These are phyloP conservation scores for Myiozetetes cayanensis DNA, from an alignment of 2,113 vertebrate genomes.

Conservation along the genomic window DNA sequence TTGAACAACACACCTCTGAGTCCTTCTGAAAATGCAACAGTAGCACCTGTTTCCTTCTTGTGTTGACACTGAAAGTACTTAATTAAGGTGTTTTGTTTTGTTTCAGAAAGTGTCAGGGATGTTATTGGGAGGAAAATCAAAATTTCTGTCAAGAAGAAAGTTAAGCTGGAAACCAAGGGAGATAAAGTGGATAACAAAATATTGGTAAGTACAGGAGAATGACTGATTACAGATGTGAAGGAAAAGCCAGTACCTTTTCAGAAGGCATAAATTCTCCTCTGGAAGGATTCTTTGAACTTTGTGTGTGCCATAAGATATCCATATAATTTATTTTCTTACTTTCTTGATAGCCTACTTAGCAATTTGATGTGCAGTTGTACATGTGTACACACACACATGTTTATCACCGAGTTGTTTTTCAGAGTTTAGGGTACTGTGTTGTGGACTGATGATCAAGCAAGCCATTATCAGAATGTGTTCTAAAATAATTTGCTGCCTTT, in stretches of 20 bases:
- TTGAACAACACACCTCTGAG: not conserved
- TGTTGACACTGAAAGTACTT: not conserved
- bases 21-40: not conserved
- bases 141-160: constrained; percentile 89
- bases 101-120: constrained; percentile 89
- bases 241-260: not conserved
- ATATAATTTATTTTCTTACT: not conserved
- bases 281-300: not conserved
- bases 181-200: constrained; percentile 96
- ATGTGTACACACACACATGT: not conserved
- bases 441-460: not conserved
- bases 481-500: not conserved
- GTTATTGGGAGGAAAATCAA: constrained; percentile 93
- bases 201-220: constrained; percentile 79
- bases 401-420: not conserved
- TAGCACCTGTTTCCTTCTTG: not conserved
- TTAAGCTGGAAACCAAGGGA: constrained; percentile 93
- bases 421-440: not conserved
- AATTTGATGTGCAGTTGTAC: not conserved
- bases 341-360: not conserved
- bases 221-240: not conserved
- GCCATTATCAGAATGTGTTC: not conserved
- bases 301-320: not conserved
- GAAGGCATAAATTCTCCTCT: not conserved
- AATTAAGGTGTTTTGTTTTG: not conserved